A percentile compares a stretch with the other conserved stretches of the same genome.
phyloP scores from a whole-genome alignment of 2,888 invertebrate species.

The Amaurobius ferox region DNA sequence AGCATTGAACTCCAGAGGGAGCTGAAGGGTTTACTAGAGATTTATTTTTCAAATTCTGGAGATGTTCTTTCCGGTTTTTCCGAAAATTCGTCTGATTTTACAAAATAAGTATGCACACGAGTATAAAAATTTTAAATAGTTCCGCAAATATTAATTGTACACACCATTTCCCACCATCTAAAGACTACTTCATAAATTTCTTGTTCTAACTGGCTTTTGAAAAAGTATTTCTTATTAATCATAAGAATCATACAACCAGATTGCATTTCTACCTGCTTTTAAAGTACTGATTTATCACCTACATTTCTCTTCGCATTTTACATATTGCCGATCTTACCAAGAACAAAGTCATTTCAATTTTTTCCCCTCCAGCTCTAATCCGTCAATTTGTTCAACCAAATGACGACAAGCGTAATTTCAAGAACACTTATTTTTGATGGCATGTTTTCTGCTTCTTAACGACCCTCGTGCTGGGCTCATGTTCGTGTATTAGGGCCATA shows the following conservation, averaged over 20 bases:
- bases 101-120: no score
- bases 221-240: neutral
- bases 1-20: no score
- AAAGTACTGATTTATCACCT: neutral
- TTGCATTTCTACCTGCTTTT: no score
- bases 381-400: conserved; percentile 18
- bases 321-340: neutral
- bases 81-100: no score
- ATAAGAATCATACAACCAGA: neutral
- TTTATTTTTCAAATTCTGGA: no score
- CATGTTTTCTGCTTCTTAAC: conserved; percentile 18
- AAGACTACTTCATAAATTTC: no score
- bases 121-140: no score
- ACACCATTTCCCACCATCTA: no score
- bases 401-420: conserved; percentile 18
- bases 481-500: conserved; percentile 18
- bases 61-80: no score
- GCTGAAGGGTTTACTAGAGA: no score
- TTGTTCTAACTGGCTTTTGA: no score
- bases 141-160: no score
- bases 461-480: conserved; percentile 9
- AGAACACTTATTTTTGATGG: conserved; percentile 18
- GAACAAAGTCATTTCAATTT: conserved; percentile 12
- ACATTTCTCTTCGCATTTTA: conserved; percentile 4
- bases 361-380: conserved; percentile 9